Percentiles rank a stretch among this genome's conserved stretches.
phyloP scores from a whole-genome alignment of 2,113 vertebrate species.

The Paramormyrops kingsleyae region DNA sequence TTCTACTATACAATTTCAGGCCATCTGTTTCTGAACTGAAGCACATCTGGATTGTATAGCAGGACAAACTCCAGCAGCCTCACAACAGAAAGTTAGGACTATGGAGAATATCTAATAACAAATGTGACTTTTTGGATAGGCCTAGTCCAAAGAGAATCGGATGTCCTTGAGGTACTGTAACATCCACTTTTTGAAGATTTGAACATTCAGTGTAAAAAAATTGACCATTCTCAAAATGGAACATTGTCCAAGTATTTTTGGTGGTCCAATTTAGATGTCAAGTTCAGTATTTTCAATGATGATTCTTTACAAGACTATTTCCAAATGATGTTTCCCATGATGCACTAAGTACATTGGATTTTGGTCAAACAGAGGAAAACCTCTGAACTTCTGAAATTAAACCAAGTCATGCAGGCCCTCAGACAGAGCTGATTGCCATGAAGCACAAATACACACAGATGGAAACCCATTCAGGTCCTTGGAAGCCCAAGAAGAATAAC shows the following conservation, averaged over 20 bases:
- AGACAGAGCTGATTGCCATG: constrained; percentile 26
- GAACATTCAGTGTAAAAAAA: not conserved
- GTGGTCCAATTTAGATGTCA: not conserved
- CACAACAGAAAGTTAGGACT: not conserved
- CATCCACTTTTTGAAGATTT: not conserved
- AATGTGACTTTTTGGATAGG: not conserved
- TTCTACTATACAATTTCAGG: not conserved
- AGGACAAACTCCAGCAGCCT: not conserved
- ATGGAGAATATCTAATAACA: not conserved
- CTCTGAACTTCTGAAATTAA: not conserved
- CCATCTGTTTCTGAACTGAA: not conserved
- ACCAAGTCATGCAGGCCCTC: not conserved
- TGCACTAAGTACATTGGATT: not conserved
- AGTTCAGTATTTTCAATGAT: not conserved
- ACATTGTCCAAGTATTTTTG: not conserved
- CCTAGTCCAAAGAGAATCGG: not conserved
- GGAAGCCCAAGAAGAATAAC: constrained; percentile 1
- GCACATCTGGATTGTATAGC: not conserved
- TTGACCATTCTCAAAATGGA: not conserved
- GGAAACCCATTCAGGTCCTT: constrained; percentile 36
- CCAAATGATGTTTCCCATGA: not conserved
- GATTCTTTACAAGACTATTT: not conserved
- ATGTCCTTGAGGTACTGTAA: not conserved
- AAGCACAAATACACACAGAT: constrained; percentile 43
- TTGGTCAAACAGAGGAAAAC: not conserved